Percentiles rank a stretch among this genome's conserved stretches.
Evolutionary conservation across 2,888 invertebrate genomes (phyloP).

Genomic region (Aspidiotus rigidus): DNA sequence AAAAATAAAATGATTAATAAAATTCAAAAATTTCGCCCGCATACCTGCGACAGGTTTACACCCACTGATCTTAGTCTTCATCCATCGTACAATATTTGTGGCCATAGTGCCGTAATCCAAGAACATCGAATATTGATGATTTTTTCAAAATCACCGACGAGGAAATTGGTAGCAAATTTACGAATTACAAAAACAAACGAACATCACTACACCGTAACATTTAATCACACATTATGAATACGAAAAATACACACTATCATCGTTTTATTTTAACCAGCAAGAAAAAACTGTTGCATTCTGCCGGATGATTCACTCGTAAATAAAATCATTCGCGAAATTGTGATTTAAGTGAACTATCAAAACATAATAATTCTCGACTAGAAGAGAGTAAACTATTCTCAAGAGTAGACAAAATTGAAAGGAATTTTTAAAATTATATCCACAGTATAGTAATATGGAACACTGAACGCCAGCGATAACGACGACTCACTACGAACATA

Average conservation of each 20-base stretch:
- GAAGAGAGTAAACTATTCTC: too few relatives aligned
- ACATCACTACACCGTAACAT: too few relatives aligned
- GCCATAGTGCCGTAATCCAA: slow-evolving; percentile 47
- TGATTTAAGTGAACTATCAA: neutral
- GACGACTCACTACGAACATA: slow-evolving; percentile 19
- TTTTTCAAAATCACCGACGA: neutral
- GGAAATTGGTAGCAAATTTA: too few relatives aligned
- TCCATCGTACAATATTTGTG: slow-evolving; percentile 66
- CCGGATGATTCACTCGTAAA: slow-evolving; percentile 1
- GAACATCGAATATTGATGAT: slow-evolving; percentile 15
- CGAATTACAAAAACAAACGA: too few relatives aligned
- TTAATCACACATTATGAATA: too few relatives aligned
- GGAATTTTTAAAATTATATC: neutral
- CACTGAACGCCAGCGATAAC: neutral
- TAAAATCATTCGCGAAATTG: neutral
- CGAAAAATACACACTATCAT: too few relatives aligned
- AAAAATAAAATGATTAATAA: too few relatives aligned
- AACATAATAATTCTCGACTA: neutral
- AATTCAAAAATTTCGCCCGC: too few relatives aligned
- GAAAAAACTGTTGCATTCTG: neutral
- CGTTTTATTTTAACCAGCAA: too few relatives aligned
- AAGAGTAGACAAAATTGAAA: neutral
- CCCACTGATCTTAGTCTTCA: slow-evolving; percentile 65
- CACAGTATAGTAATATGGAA: neutral
- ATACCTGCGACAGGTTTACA: slow-evolving; percentile 63